phyloP scores from a whole-genome alignment of 2,888 invertebrate species.

The Stenolophus ochropezus region DNA sequence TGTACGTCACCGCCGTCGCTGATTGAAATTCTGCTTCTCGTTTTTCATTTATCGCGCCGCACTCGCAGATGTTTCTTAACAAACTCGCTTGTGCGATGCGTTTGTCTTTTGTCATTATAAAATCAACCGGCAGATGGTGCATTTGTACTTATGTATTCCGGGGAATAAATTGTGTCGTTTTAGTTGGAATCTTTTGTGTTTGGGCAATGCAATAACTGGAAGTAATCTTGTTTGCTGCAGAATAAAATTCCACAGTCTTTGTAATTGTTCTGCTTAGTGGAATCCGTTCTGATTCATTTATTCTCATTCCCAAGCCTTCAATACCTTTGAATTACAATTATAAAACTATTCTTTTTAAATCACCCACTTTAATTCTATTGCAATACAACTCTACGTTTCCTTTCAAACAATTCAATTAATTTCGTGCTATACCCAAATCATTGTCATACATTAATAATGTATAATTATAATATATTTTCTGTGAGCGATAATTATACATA shows the following conservation, averaged over 20 bases:
- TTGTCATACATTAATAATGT: no score
- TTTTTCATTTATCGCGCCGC: constrained; percentile 40
- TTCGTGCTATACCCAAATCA: no score
- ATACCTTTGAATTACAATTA: background rate
- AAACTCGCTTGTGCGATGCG: constrained; percentile 11
- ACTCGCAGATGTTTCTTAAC: constrained; percentile 39
- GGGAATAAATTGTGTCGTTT: constrained; percentile 34
- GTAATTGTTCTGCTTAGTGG: constrained; percentile 5
- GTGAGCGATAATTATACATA: no score
- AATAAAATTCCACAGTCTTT: constrained; percentile 11
- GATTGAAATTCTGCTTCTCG: constrained; percentile 53
- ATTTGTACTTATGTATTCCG: constrained; percentile 36
- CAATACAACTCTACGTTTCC: no score
- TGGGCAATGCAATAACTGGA: constrained; percentile 27
- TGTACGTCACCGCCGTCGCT: constrained; percentile 19
- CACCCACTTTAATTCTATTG: background rate
- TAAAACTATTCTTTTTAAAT: background rate
- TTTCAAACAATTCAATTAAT: no score
- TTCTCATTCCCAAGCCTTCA: background rate
- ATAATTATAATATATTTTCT: no score
- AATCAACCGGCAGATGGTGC: constrained; percentile 32
- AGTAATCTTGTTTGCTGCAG: constrained; percentile 21
- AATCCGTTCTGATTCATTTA: background rate
- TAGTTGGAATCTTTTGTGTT: constrained; percentile 19
- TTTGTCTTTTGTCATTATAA: constrained; percentile 44